A percentile compares a stretch with the other conserved stretches of the same genome.
phyloP scores from a whole-genome alignment of 2,797 vertebrate species.

The Tarsius wallacei region DNA sequence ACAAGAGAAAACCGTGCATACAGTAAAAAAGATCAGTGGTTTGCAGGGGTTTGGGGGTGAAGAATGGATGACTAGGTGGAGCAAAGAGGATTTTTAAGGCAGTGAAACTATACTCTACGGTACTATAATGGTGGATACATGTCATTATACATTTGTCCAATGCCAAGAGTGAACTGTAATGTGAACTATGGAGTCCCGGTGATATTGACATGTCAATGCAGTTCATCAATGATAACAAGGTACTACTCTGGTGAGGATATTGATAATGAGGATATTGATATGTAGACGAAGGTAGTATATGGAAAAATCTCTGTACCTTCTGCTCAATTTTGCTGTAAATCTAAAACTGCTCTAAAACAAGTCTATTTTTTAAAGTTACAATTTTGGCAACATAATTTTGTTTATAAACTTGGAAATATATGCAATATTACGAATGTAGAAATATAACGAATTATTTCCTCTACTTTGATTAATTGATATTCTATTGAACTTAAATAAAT shows the following conservation, averaged over 20 bases:
- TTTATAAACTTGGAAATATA: not conserved
- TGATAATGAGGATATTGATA: not conserved
- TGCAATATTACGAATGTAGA: not conserved
- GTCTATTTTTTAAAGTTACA: not conserved
- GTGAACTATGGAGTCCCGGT: not conserved
- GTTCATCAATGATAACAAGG: not conserved
- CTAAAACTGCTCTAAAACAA: not conserved
- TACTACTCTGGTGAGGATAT: too few relatives aligned
- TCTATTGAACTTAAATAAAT: not conserved
- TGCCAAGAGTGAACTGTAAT: not conserved
- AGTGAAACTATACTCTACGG: not conserved
- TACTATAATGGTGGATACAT: not conserved
- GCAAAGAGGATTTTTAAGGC: not conserved
- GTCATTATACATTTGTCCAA: not conserved
- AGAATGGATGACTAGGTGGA: not conserved
- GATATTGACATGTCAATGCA: not conserved
- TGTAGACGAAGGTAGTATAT: accelerated
- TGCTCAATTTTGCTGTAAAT: not conserved
- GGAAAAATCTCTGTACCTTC: not conserved
- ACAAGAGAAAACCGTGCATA: not conserved
- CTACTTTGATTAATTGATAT: not conserved
- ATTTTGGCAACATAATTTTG: conserved; percentile 5
- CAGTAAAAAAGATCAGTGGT: not conserved
- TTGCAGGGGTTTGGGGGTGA: accelerated
- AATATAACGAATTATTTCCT: not conserved